phyloP scores from a whole-genome alignment of 1,140 invertebrate species.

The Plectrocnemia conspersa region DNA sequence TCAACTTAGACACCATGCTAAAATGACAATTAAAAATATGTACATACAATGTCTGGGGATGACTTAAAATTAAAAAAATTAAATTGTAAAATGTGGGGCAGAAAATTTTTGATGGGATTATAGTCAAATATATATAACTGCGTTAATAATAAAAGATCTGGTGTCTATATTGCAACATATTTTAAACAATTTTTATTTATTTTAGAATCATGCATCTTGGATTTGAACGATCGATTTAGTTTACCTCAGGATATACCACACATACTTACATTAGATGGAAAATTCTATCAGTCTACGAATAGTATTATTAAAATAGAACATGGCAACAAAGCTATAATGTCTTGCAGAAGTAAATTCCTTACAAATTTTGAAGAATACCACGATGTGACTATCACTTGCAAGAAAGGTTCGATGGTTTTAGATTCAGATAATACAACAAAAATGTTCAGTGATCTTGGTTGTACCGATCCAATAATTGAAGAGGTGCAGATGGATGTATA shows the following conservation, averaged over 20 bases:
- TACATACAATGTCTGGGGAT: too few relatives aligned
- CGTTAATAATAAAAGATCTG: too few relatives aligned
- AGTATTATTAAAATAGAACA: slow-evolving; percentile 17
- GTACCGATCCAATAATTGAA: slow-evolving; percentile 21
- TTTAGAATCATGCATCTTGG: slow-evolving; percentile 27
- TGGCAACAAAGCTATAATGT: slow-evolving; percentile 10
- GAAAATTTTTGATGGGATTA: too few relatives aligned
- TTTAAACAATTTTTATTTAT: too few relatives aligned
- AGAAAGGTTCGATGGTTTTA: slow-evolving; percentile 15
- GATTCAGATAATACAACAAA: slow-evolving; percentile 7
- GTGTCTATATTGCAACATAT: too few relatives aligned
- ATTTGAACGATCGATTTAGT: slow-evolving; percentile 15
- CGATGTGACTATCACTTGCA: slow-evolving; percentile 24
- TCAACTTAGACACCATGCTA: too few relatives aligned
- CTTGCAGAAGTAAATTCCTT: slow-evolving; percentile 24
- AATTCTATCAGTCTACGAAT: slow-evolving; percentile 8
- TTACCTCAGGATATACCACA: slow-evolving; percentile 24
- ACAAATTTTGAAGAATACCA: slow-evolving; percentile 9
- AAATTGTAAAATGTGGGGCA: too few relatives aligned
- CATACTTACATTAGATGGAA: slow-evolving; percentile 11
- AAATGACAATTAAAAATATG: too few relatives aligned
- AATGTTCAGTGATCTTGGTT: slow-evolving; percentile 25
- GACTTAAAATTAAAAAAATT: too few relatives aligned
- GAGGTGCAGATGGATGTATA: slow-evolving; percentile 14
- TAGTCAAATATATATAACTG: too few relatives aligned